Base-by-base conservation (phyloP, 2,797 vertebrate genomes). In the Galagoides demidoff region DNA sequence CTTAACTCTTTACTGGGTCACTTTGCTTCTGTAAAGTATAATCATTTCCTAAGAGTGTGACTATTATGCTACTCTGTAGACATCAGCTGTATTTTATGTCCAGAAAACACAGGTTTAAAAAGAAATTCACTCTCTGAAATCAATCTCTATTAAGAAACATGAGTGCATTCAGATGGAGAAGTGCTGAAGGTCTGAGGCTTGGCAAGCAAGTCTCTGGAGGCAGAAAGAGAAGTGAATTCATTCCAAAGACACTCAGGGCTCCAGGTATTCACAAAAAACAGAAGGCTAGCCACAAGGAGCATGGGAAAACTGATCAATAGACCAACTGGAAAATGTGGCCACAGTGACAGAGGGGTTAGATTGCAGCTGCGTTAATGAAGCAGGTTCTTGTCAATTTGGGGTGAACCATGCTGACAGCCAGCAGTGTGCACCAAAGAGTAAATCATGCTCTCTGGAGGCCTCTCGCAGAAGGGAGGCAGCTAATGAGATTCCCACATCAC, bases 351-450 rank as follows among this genome's bases (percentile, higher is more conserved):
- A 74, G 37, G 71, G 77, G 37, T 87, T 78, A 66, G 68, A 85
- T 78, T 27, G 31, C 34, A 73, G 49, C 77, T 7, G 29, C 0
- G 0, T 49, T 97, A 97, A 97, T 94, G 94, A 97, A 95, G 84
- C 94, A 94, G 61, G 37, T 31, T 94, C 92, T 92, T 94, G 86
- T 95, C 96, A 95, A 13, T 91, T 97, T 96, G 5, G 94, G 94
- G 97, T 92, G 86, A 97, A 49, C 74, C 96, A 92, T 85, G 95
- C 97, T 97, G 97, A 96, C 94, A 95, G 55, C n/a, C 49, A 97
- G 81, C 95, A 96, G 96, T 61, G 64, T 37, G 96, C 59, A 95
- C 94, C 89, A 95, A 94, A 97, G 89, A 84, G 25, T 85, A 85
- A 92, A 89, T 52, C 94, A 49, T 78, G 71, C 83, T 96, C 96